Base-by-base conservation (phyloP, 2,888 invertebrate species). In the Tenthredo amoena region DNA sequence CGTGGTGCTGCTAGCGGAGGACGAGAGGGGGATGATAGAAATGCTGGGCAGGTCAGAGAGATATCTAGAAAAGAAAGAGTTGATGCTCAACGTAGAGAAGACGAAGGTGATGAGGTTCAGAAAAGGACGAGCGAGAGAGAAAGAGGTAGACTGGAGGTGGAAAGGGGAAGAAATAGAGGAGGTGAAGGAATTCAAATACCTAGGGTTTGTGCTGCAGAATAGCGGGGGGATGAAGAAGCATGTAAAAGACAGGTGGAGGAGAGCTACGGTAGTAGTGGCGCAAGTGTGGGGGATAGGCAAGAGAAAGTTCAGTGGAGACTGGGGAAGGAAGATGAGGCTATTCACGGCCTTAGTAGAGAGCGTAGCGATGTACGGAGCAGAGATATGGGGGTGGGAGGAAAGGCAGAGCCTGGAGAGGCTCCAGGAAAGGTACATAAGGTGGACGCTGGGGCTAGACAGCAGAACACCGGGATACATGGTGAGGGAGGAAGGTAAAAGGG, bases 101-200 rank as follows among this genome's bases (percentile, higher is more conserved):
- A 62, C 58, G 7, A 81, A 58, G 43, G 18, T 81, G 10, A 81
- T 81, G 81, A 58, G 81, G 18, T 81, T 81, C 47, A 58, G 81
- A 34, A 81, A 62, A 21, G 79, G 55, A 1, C 10, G 47, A 26
- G 79, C 55, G 31, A 62, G 81, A 26, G 34, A 7, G n/a, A 81
- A 62, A 21, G 9, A 3, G 9, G 2, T 4, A 5, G 37, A 26
- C 1, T 79, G 58, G 81, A 62, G 3, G 10, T 81, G 58, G 62
- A 81, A 62, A 9, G 81, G 81, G 2, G 31, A 21, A 15, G 34
- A 0, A 37, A 62, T 81, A 37, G 65, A 40, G 21, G 58, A 81
- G 12, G 58, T 81, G 21, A 62, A 81, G 55, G 55, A 58, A 12
- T 81, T 81, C 2, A 47, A 26, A n/a, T 76, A 76, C 47, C 74